A percentile compares a stretch with the other conserved stretches of the same genome.
phyloP scores from a whole-genome alignment of 2,888 invertebrate species.

The Scelioninae gen. 2 region DNA sequence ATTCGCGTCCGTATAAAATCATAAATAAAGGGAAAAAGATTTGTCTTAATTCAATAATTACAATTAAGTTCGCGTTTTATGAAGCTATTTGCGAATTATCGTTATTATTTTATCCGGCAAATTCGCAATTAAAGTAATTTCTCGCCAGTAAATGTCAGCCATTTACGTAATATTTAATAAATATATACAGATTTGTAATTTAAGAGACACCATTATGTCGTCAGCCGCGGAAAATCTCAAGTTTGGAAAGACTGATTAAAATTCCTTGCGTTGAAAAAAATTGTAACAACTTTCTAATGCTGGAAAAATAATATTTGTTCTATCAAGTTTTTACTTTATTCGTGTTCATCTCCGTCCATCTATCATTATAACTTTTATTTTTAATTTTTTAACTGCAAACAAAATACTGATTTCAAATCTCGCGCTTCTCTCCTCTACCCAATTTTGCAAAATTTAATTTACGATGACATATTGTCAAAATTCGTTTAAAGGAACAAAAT shows the following conservation, averaged over 20 bases:
- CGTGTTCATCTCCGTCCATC: no score
- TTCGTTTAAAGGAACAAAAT: no score
- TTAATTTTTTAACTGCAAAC: no score
- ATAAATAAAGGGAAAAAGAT: constrained; percentile 10
- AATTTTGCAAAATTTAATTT: no score
- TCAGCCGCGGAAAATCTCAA: constrained; percentile 27
- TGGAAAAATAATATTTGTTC: no score
- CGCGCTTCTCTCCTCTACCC: no score
- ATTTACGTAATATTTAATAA: constrained; percentile 51
- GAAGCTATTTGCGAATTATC: constrained; percentile 30
- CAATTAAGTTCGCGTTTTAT: constrained; percentile 34
- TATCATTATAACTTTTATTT: no score
- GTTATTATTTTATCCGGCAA: constrained; percentile 26
- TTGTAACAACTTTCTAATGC: constrained; percentile 1
- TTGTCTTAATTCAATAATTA: constrained; percentile 47
- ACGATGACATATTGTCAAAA: no score
- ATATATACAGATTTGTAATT: constrained; percentile 46
- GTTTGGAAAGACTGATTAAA: constrained; percentile 34
- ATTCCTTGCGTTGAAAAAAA: constrained; percentile 12
- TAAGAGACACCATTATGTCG: constrained; percentile 35
- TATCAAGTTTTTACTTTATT: no score
- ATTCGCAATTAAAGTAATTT: constrained; percentile 48
- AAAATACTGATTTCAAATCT: no score
- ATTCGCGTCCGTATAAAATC: not conserved
- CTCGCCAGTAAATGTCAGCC: constrained; percentile 45